A percentile compares a stretch with the other conserved stretches of the same genome.
Evolutionary conservation across 2,797 vertebrate genomes (phyloP).

Genomic region (Onychomys arenicola): DNA sequence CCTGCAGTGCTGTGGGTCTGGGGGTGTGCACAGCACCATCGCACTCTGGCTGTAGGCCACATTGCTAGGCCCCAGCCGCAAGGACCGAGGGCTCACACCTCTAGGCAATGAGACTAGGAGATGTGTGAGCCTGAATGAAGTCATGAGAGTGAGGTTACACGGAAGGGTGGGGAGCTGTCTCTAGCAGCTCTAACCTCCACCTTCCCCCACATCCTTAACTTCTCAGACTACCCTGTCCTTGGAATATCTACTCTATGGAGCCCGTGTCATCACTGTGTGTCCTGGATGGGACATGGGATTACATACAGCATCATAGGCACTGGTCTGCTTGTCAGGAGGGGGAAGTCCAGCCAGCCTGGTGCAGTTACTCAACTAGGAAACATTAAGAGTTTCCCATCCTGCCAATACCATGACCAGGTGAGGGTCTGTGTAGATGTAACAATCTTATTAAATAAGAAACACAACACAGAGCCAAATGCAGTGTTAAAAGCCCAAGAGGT

Average conservation of each 20-base stretch:
- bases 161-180: neutral
- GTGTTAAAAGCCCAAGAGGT: too few species aligned
- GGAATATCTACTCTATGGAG: too few species aligned
- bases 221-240: neutral
- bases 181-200: too few species aligned
- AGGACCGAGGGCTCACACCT: neutral
- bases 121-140: too few species aligned
- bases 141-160: fast-evolving
- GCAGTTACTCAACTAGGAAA: neutral
- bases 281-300: neutral
- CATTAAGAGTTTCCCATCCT: neutral
- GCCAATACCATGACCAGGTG: neutral
- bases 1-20: neutral
- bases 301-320: neutral
- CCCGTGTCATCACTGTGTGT: fast-evolving
- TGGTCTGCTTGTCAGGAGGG: neutral
- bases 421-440: neutral
- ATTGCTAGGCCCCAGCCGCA: neutral
- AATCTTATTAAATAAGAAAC: too few species aligned
- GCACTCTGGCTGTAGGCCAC: neutral
- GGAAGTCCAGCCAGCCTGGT: neutral
- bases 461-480: too few species aligned
- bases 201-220: neutral
- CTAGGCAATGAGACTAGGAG: neutral
- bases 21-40: neutral